Percentiles rank a stretch among this genome's conserved stretches.
These are phyloP conservation scores for Perca flavescens DNA, from an alignment of 2,113 vertebrate genomes.

Conservation along the genomic window DNA sequence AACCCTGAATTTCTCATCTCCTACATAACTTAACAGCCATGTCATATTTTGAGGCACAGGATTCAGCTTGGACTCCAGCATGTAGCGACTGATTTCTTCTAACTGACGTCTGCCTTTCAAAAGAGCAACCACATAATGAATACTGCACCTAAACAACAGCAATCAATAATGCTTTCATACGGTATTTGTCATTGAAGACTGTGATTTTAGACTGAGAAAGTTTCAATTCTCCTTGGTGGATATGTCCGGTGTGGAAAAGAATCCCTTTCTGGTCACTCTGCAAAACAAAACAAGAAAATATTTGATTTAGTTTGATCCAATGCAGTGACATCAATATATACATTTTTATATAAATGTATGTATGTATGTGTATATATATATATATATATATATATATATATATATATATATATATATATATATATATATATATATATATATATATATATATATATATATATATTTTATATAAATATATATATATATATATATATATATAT, in stretches of 20 bases:
- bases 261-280: conserved; percentile 47
- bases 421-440: no score
- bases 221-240: conserved; percentile 51
- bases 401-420: no score
- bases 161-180: conserved; percentile 36
- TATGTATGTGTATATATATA: no score
- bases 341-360: background rate
- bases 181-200: conserved; percentile 42
- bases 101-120: conserved; percentile 52
- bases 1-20: conserved; percentile 51
- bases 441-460: no score
- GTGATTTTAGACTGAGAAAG: conserved; percentile 21
- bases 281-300: conserved; percentile 26
- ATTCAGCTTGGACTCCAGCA: conserved; percentile 34
- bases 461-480: no score
- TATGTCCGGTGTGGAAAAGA: conserved; percentile 35
- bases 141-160: conserved; percentile 42
- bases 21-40: conserved; percentile 24
- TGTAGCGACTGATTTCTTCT: conserved; percentile 17
- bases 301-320: background rate
- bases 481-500: no score
- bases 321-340: background rate
- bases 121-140: conserved; percentile 49
- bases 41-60: conserved; percentile 40
- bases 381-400: no score